Conservation (phyloP, 2,797 vertebrate genomes). For the Poecilia velifera region DNA sequence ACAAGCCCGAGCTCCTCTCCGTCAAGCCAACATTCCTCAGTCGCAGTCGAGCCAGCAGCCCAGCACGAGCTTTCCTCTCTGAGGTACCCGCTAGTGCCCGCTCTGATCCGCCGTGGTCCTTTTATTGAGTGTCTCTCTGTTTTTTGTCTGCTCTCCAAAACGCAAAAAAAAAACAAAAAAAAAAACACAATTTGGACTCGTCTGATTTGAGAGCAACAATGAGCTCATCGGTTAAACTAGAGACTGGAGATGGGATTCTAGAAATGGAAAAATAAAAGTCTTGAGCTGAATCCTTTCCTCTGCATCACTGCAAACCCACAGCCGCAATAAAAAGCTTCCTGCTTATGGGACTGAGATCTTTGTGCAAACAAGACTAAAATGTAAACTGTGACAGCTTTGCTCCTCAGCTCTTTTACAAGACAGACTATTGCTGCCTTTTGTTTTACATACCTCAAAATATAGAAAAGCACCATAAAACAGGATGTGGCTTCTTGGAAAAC, state of each 20-base stretch:
- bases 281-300: neutral
- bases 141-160: neutral
- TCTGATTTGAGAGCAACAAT: neutral
- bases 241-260: neutral
- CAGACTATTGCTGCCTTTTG: neutral
- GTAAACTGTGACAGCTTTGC: neutral
- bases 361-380: neutral
- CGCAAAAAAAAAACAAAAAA: too few species aligned
- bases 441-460: neutral
- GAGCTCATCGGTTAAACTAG: neutral
- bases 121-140: constrained; percentile 1
- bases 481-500: neutral
- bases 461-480: neutral
- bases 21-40: constrained; percentile 90
- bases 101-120: constrained; percentile 11
- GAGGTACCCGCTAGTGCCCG: constrained; percentile 79
- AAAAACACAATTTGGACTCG: too few species aligned
- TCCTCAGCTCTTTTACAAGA: neutral
- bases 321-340: too few species aligned
- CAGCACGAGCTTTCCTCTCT: constrained; percentile 87
- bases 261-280: neutral
- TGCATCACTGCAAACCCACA: neutral
- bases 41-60: constrained; percentile 81
- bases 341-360: neutral
- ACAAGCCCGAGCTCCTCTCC: constrained; percentile 89